A percentile compares a stretch with the other conserved stretches of the same genome.
These are phyloP conservation scores for Arremon aurantiirostris DNA, from an alignment of 2,797 vertebrate species.

Conservation along the genomic window DNA sequence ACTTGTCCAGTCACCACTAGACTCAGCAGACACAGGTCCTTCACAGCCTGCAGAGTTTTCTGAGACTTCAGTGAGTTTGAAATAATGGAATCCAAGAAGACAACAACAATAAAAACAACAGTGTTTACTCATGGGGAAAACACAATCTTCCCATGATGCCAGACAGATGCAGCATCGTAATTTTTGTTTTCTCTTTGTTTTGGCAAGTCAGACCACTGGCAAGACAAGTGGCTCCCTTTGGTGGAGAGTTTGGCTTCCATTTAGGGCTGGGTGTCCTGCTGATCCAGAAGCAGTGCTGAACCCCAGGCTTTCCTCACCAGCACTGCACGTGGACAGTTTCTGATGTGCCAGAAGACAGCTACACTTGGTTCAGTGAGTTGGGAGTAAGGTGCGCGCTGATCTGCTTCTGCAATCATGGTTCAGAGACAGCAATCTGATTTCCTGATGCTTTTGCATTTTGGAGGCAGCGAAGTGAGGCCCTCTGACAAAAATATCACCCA, in stretches of 20 bases:
- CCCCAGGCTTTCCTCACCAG: background rate
- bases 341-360: background rate
- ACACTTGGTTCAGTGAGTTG: background rate
- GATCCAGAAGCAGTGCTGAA: background rate
- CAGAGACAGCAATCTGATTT: constrained; percentile 23
- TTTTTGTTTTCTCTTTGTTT: background rate
- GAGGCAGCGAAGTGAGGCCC: constrained; percentile 57
- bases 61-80: background rate
- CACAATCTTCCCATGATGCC: background rate
- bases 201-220: background rate
- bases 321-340: background rate
- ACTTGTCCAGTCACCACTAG: background rate
- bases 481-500: constrained; percentile 71
- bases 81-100: background rate
- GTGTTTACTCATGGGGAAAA: background rate
- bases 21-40: background rate
- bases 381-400: constrained; percentile 4
- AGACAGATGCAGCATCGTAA: background rate
- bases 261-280: background rate
- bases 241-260: background rate
- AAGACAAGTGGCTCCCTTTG: background rate
- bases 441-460: constrained; percentile 28
- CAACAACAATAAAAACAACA: background rate
- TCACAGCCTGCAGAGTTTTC: background rate
- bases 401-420: constrained; percentile 35